Evolutionary conservation across 2,113 vertebrate genomes (phyloP), one percentile per base, ranked within the genome.

Genomic region (Callaeas wilsoni): DNA sequence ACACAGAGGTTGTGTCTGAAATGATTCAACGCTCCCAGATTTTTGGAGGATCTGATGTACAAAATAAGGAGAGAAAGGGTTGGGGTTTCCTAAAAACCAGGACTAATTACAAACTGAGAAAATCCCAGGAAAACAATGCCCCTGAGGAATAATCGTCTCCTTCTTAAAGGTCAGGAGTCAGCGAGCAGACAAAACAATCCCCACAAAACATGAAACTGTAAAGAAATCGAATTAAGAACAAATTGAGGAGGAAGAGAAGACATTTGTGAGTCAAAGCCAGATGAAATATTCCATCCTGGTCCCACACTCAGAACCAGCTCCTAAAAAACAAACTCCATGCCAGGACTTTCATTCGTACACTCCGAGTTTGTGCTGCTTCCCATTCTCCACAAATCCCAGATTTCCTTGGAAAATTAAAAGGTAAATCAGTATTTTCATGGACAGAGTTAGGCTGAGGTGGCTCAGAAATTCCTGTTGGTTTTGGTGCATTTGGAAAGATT

Each of bases 161-260:
- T 74, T 74, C 55, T n/a, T 33, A 39, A 74, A 84, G 87, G 78
- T 85, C 90, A 71, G 37, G 74, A 93, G 70, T 57, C 53, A 87
- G 55, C 7, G 63, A 93, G 75, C 84, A 96, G 56, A 89, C 27
- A 1, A 68, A 94, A 80, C 81, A 91, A 83, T 8, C 21, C 57
- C n/a, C 42, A 79, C 23, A 71, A 84, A 84, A 33, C 55, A 82
- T 9, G 26, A n/a, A 84, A 75, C 21, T 79, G 56, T 19, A 49
- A 77, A 89, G 78, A 91, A 94, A 93, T 56, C 9, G 7, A 90
- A 85, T 68, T 49, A 92, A 75, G 75, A 91, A 42, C 56, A 93
- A 94, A 86, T 12, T 52, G 70, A 75, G 46, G 78, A 75, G 74
- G 79, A 69, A 78, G 21, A 55, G 27, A 93, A 75, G 49, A 59